Evolutionary conservation across 1,140 invertebrate genomes (phyloP).

Genomic region (Archivesica marissinica): DNA sequence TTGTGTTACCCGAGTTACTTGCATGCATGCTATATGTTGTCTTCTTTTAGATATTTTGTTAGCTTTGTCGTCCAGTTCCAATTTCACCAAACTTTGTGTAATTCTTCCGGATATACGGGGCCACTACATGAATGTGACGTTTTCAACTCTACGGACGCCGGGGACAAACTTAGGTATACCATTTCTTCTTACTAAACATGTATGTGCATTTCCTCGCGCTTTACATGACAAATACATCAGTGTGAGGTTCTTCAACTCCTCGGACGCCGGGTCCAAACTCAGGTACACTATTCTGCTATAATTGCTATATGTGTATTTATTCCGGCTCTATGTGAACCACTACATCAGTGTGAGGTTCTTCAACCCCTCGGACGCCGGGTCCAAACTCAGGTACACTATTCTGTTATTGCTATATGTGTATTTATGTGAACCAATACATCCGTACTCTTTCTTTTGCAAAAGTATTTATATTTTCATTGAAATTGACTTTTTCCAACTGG

Average conservation of each 20-base stretch:
- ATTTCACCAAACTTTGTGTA: constrained; percentile 92
- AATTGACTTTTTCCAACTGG: no score
- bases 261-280: constrained; percentile 87
- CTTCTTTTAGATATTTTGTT: constrained; percentile 80
- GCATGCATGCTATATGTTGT: constrained; percentile 11
- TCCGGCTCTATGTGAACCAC: no score
- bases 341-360: no score
- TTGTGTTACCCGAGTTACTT: neutral
- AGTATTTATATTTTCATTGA: no score
- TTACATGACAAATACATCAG: constrained; percentile 91
- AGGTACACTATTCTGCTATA: constrained; percentile 64
- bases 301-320: no score
- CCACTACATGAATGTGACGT: constrained; percentile 96
- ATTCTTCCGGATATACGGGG: constrained; percentile 89
- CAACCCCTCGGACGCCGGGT: no score
- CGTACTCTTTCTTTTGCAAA: no score
- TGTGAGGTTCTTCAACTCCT: constrained; percentile 95
- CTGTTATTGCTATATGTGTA: no score
- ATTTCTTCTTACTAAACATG: no score
- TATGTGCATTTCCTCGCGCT: constrained; percentile 92
- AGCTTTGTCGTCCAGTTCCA: constrained; percentile 96
- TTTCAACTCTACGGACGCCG: constrained; percentile 91
- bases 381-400: no score
- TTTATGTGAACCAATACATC: no score
- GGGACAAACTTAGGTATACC: constrained; percentile 80